A percentile compares a stretch with the other conserved stretches of the same genome.
Conservation (phyloP, 2,113 vertebrate genomes). For the Chroicocephalus ridibundus region DNA sequence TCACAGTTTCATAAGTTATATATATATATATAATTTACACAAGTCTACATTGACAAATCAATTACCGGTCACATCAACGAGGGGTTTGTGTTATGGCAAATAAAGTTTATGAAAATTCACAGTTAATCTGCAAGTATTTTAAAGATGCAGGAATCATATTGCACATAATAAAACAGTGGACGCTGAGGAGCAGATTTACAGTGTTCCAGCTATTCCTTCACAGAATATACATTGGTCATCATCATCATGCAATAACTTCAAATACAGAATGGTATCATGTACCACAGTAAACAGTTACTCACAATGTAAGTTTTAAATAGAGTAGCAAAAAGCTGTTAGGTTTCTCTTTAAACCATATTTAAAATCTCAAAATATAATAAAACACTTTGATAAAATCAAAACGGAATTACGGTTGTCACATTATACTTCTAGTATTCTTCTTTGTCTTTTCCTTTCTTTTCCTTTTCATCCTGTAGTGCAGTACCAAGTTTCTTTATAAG, state of each 20-base stretch:
- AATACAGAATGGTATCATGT: conserved; percentile 73
- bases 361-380: conserved; percentile 66
- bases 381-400: conserved; percentile 68
- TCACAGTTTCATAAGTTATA: conserved; percentile 76
- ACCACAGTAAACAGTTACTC: conserved; percentile 80
- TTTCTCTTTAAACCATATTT: conserved; percentile 70
- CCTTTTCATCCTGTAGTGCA: conserved; percentile 94
- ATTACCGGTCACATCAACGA: conserved; percentile 71
- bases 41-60: conserved; percentile 67
- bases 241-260: conserved; percentile 81
- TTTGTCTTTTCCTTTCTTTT: conserved; percentile 92
- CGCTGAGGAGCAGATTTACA: conserved; percentile 70
- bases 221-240: conserved; percentile 81
- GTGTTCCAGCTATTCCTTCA: conserved; percentile 74
- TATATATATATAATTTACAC: conserved; percentile 74
- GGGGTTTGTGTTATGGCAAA: conserved; percentile 77
- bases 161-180: conserved; percentile 80
- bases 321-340: conserved; percentile 74
- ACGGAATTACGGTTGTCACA: conserved; percentile 53
- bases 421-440: conserved; percentile 84
- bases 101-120: conserved; percentile 81
- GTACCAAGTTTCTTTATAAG: conserved; percentile 97
- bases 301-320: conserved; percentile 72
- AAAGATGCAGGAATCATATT: conserved; percentile 85
- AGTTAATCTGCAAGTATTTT: conserved; percentile 80